A percentile compares a stretch with the other conserved stretches of the same genome.
Conservation (phyloP, 2,888 invertebrate genomes). For the Resseliella maxima region DNA sequence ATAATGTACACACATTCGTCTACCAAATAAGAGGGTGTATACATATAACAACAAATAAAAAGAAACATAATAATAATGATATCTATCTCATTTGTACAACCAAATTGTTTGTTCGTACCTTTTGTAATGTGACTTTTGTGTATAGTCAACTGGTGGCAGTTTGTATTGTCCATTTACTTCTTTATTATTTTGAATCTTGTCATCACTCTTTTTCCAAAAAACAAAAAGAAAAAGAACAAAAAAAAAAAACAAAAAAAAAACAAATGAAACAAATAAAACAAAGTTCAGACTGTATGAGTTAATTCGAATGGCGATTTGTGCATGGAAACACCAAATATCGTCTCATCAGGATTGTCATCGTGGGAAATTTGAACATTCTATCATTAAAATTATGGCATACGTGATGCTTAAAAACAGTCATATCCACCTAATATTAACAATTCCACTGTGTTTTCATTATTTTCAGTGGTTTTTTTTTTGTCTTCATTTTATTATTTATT, state of each 20-base stretch:
- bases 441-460: too few species aligned
- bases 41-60: slow-evolving; percentile 9
- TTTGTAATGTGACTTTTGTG: neutral
- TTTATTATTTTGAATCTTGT: neutral
- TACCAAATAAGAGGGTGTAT: neutral
- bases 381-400: too few species aligned
- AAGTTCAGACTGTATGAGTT: too few species aligned
- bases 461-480: neutral
- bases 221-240: too few species aligned
- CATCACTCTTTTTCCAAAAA: neutral
- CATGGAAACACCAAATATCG: neutral
- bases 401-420: neutral
- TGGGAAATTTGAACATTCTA: neutral
- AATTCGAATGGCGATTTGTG: neutral
- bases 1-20: neutral
- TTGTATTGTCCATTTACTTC: neutral
- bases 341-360: slow-evolving; percentile 11
- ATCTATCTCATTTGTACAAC: slow-evolving; percentile 7
- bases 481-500: neutral
- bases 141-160: neutral
- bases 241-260: too few species aligned
- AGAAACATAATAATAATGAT: slow-evolving; percentile 6
- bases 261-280: too few species aligned
- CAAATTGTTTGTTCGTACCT: neutral
- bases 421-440: too few species aligned